These are phyloP conservation scores for Clarias platycephalus DNA, from an alignment of 2,797 vertebrate species.

Conservation along the genomic window DNA sequence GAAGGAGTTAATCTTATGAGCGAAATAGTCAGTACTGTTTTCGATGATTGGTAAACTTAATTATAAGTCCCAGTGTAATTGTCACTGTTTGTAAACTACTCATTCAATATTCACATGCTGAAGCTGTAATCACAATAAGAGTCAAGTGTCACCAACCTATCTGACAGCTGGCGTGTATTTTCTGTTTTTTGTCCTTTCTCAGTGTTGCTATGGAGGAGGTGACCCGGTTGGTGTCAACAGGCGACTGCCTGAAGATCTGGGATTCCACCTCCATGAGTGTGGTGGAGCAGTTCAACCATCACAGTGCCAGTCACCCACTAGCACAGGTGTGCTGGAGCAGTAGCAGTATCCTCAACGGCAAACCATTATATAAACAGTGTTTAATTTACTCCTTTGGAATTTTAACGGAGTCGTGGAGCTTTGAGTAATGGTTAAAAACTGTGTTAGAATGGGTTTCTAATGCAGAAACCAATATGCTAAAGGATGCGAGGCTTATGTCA, in stretches of 20 bases:
- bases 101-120: not conserved
- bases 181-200: constrained; percentile 10
- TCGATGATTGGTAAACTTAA: not conserved
- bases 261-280: constrained; percentile 83
- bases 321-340: constrained; percentile 90
- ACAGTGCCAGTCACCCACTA: constrained; percentile 78
- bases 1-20: not conserved
- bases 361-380: not conserved
- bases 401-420: not conserved
- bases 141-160: not conserved
- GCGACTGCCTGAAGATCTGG: constrained; percentile 96
- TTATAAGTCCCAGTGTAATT: not conserved
- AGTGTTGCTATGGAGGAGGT: constrained; percentile 87
- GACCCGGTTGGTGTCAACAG: constrained; percentile 85
- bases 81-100: constrained; percentile 12
- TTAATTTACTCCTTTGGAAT: not conserved
- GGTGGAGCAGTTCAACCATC: constrained; percentile 92
- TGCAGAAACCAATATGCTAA: not conserved
- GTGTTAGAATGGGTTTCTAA: not conserved
- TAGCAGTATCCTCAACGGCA: constrained; percentile 88
- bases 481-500: too few species aligned
- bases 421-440: not conserved
- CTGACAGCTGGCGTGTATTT: constrained; percentile 47
- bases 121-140: not conserved
- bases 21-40: not conserved